Conservation (phyloP, 1,140 invertebrate genomes). For the Oreohelix idahoensis region DNA sequence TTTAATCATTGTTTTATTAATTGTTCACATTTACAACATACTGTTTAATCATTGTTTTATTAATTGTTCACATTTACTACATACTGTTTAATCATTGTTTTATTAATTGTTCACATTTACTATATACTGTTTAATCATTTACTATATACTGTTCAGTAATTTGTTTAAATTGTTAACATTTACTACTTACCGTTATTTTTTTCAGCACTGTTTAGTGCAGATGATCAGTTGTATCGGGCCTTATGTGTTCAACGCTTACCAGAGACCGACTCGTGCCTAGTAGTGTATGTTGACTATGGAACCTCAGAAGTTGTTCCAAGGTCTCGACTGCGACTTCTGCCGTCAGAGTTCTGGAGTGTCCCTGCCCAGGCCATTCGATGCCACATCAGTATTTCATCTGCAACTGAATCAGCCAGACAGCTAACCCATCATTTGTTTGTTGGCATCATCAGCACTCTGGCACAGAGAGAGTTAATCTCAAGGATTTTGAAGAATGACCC, state of each 20-base stretch:
- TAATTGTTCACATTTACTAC: no score
- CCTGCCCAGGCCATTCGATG: constrained; percentile 16
- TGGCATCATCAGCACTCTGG: background rate
- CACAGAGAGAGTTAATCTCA: background rate
- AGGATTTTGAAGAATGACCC: constrained; percentile 3
- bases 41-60: no score
- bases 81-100: no score
- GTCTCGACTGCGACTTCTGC: background rate
- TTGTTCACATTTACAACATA: no score
- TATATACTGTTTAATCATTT: no score
- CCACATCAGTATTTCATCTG: background rate
- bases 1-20: no score
- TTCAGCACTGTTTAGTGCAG: constrained; percentile 3
- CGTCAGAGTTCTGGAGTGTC: constrained; percentile 7
- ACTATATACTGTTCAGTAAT: no score
- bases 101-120: no score
- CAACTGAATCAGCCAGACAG: no score
- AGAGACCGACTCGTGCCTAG: background rate
- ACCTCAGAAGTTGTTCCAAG: constrained; percentile 24
- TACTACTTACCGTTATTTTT: no score
- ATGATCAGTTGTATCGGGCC: constrained; percentile 29
- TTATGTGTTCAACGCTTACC: background rate
- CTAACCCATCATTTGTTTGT: background rate
- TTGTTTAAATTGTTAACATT: no score
- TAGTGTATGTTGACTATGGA: constrained; percentile 31